Evolutionary conservation across 2,113 vertebrate species (phyloP), one percentile per base, ranked within the genome.

Genomic region (Larimichthys polyactis): DNA sequence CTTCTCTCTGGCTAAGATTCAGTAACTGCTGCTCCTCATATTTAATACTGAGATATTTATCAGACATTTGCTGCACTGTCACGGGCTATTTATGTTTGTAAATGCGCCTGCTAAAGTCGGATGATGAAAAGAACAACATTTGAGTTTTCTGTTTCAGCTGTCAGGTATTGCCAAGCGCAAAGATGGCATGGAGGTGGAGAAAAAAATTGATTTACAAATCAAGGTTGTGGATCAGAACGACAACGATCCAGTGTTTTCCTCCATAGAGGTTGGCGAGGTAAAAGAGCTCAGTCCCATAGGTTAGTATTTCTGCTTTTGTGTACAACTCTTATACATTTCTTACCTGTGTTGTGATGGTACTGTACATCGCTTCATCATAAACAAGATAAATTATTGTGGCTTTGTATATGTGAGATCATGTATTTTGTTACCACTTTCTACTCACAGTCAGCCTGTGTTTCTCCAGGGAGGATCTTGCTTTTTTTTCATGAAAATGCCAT

Each of bases 141-240:
- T n/a, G 7, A 14, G 1, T 20, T 19, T 66, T 69, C 46, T 51
- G 3, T 81, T 87, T 62, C 57, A 96, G 95, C 78, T 96, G 11
- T 63, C 67, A 20, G 94, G 94, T 44, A 0, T 92, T 40, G 95
- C 94, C 48, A 79, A 0, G 0, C 87, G 16, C 27, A 10, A 0
- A 0, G 0, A 94, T 70, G 90, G 87, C 5, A 5, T 0, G 0
- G 0, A 8, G 0, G 94, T 88, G 43, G 95, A 96, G 68, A 74
- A 58, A 15, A 75, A 86, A 9, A 92, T 95, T 54, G 78, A 87
- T 8, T 49, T 96, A 36, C 74, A 55, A n/a, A 78, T 96, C 74
- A 88, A 90, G 55, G 93, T 96, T 22, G 0, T 65, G 1, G 95
- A 96, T 84, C 36, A 90, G 32, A 96, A 96, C 27, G 95, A 96